Percentiles rank a stretch among this genome's conserved stretches.
These are phyloP conservation scores for Monopis laevigella DNA, from an alignment of 2,888 invertebrate genomes.

Conservation along the genomic window DNA sequence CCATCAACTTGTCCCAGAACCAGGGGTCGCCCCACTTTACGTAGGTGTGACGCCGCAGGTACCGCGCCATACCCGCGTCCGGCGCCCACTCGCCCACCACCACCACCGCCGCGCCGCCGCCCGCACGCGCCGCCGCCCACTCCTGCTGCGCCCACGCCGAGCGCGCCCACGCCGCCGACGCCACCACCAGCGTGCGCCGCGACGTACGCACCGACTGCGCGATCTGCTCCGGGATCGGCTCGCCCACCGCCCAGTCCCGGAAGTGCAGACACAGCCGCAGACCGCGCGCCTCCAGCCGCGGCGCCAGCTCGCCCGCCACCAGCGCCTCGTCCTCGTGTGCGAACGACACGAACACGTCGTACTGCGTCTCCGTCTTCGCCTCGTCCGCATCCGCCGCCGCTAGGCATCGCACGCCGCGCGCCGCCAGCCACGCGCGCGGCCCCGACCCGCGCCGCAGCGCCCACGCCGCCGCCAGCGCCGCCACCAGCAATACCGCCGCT, in stretches of 20 bases:
- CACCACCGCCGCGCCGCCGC: constrained; percentile 70
- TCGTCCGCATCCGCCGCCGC: constrained; percentile 21
- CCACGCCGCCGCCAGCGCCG: constrained; percentile 15
- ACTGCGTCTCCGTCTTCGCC: constrained; percentile 31
- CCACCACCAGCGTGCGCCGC: constrained; percentile 45
- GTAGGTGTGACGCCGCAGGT: constrained; percentile 80
- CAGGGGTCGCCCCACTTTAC: constrained; percentile 83
- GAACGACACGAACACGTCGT: constrained; percentile 85
- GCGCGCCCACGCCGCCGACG: constrained; percentile 27
- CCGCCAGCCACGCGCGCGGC: constrained; percentile 19
- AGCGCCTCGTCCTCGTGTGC: constrained; percentile 80
- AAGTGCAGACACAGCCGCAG: constrained; percentile 75
- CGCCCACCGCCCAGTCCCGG: constrained; percentile 79
- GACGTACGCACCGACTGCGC: constrained; percentile 76
- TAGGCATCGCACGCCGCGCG: not conserved
- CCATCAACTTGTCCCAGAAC: constrained; percentile 83
- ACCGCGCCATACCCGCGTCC: constrained; percentile 68
- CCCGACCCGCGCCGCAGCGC: constrained; percentile 19
- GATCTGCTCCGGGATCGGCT: constrained; percentile 77
- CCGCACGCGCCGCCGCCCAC: constrained; percentile 62
- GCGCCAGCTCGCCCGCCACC: constrained; percentile 71
- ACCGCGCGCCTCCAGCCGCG: constrained; percentile 70
- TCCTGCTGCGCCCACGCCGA: constrained; percentile 75
- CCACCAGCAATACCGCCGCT: not conserved
- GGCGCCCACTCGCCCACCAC: constrained; percentile 76